Conservation (phyloP, 2,888 invertebrate species). For the Phytoseiulus persimilis region DNA sequence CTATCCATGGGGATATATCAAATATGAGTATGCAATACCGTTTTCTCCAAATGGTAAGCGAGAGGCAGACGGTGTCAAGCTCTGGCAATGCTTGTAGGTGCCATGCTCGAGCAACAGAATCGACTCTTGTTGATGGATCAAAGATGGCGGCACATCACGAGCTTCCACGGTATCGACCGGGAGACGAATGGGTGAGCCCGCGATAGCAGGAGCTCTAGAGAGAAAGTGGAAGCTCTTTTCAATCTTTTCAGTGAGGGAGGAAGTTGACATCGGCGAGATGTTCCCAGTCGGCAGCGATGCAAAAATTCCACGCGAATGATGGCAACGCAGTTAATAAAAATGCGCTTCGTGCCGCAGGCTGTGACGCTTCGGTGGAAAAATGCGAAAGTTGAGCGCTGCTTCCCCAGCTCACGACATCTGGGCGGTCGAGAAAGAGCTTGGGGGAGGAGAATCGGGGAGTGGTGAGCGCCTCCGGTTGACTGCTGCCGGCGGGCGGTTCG, state of each 20-base stretch:
- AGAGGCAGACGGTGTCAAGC: no score
- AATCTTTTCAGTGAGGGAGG: background rate
- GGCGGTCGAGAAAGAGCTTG: background rate
- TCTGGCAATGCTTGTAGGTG: no score
- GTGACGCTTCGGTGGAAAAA: background rate
- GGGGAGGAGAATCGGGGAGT: background rate
- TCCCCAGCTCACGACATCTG: background rate
- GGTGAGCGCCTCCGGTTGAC: background rate
- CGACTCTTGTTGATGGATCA: background rate
- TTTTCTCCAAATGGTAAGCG: no score
- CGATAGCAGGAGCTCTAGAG: background rate
- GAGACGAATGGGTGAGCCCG: background rate
- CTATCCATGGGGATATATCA: no score
- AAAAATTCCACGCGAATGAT: background rate
- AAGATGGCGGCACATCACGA: background rate
- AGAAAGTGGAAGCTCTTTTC: background rate
- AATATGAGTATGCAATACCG: no score
- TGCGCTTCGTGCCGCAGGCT: background rate
- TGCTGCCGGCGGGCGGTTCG: background rate
- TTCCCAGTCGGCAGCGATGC: background rate
- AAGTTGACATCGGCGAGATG: constrained; percentile 5
- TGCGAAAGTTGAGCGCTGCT: background rate
- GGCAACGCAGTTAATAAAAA: constrained; percentile 5
- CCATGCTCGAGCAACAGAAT: background rate
- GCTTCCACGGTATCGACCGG: background rate